Evolutionary conservation across 2,797 vertebrate species (phyloP).

Genomic region (Sebastes matsubarae): DNA sequence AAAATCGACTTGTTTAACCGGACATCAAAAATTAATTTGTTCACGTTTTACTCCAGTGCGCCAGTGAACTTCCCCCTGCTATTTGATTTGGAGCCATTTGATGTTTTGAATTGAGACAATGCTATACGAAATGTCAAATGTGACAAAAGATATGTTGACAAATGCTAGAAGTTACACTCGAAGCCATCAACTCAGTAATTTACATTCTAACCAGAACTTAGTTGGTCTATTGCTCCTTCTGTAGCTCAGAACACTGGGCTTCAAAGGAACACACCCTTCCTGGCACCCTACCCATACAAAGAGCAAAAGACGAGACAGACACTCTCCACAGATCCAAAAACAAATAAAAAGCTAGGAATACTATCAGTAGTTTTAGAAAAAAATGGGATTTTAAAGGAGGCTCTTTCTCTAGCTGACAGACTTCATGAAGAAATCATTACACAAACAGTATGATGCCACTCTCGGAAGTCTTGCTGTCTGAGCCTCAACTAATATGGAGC

Average conservation of each 20-base stretch:
- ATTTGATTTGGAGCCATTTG: neutral
- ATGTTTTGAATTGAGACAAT: neutral
- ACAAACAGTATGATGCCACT: neutral
- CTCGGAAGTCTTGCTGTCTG: neutral
- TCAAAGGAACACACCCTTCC: neutral
- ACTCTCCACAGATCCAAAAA: neutral
- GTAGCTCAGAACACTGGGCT: neutral
- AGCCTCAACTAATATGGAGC: neutral
- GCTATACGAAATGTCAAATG: neutral
- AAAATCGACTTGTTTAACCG: too few species aligned
- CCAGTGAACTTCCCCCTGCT: neutral
- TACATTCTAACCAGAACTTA: neutral
- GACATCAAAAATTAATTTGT: too few species aligned
- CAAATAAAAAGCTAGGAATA: neutral
- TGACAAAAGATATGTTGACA: neutral
- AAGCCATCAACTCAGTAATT: neutral
- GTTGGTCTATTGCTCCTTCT: neutral
- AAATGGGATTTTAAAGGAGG: neutral
- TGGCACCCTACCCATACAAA: neutral
- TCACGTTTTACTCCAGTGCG: too few species aligned
- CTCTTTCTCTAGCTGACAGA: neutral
- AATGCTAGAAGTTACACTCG: neutral
- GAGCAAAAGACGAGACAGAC: neutral
- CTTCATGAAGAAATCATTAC: slow-evolving; percentile 6
- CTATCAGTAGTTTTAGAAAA: neutral